phyloP scores from a whole-genome alignment of 2,888 invertebrate genomes.

The Leucophenga montana region DNA sequence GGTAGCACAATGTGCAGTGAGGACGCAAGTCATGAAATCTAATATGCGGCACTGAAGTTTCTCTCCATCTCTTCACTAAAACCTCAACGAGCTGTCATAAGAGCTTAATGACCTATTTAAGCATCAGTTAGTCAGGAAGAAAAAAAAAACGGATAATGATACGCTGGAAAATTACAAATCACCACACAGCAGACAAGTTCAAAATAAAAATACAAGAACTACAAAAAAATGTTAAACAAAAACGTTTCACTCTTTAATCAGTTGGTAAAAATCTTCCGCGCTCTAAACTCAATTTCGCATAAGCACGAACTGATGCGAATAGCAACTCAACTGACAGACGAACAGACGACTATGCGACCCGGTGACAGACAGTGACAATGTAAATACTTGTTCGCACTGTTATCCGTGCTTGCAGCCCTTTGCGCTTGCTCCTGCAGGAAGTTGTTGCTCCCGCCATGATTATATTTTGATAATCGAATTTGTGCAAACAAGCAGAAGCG shows the following conservation, averaged over 20 bases:
- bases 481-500: conserved; percentile 59
- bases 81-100: conserved; percentile 18
- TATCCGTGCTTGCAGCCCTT: no score
- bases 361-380: neutral
- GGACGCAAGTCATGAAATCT: conserved; percentile 21
- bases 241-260: conserved; percentile 3
- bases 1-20: conserved; percentile 35
- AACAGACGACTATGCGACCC: no score
- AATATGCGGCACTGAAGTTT: conserved; percentile 5
- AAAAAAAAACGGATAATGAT: conserved; percentile 50
- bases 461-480: conserved; percentile 65
- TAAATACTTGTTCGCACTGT: neutral
- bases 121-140: neutral
- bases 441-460: neutral
- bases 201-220: neutral
- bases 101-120: conserved; percentile 20
- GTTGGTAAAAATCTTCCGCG: conserved; percentile 2
- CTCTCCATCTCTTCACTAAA: no score
- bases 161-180: conserved; percentile 58
- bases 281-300: conserved; percentile 18
- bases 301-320: neutral
- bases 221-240: neutral
- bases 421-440: neutral
- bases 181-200: conserved; percentile 44
- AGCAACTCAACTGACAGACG: neutral